Conservation (phyloP, 2,888 invertebrate genomes). For the Pharmacophagus antenor region DNA sequence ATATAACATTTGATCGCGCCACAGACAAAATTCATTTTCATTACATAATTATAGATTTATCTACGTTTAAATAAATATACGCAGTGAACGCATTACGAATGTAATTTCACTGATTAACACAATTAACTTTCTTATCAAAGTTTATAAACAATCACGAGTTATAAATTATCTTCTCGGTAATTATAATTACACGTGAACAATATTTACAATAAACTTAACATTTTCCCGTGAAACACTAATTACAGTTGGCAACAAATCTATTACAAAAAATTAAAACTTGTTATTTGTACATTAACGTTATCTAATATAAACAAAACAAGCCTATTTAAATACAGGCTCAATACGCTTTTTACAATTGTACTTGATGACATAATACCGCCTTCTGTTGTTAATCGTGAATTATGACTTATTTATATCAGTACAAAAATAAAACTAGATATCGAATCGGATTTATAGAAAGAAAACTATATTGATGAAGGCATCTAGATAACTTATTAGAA, state of each 20-base stretch:
- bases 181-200: neutral
- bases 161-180: slow-evolving; percentile 30
- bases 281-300: neutral
- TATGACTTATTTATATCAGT: too few relatives aligned
- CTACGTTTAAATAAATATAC: slow-evolving; percentile 16
- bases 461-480: too few relatives aligned
- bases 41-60: too few relatives aligned
- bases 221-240: slow-evolving; percentile 7
- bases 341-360: neutral
- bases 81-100: slow-evolving; percentile 16
- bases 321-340: neutral
- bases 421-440: neutral
- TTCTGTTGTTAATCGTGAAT: too few relatives aligned
- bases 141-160: slow-evolving; percentile 33
- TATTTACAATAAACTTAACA: neutral
- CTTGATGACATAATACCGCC: neutral
- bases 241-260: slow-evolving; percentile 6
- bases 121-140: slow-evolving; percentile 43
- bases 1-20: too few relatives aligned
- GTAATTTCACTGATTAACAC: slow-evolving; percentile 31
- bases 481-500: too few relatives aligned
- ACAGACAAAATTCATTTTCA: too few relatives aligned
- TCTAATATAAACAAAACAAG: neutral
- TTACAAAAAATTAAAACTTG: slow-evolving; percentile 11
- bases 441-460: neutral